phyloP scores from a whole-genome alignment of 2,113 vertebrate species.

The Illadopsis cleaveri region DNA sequence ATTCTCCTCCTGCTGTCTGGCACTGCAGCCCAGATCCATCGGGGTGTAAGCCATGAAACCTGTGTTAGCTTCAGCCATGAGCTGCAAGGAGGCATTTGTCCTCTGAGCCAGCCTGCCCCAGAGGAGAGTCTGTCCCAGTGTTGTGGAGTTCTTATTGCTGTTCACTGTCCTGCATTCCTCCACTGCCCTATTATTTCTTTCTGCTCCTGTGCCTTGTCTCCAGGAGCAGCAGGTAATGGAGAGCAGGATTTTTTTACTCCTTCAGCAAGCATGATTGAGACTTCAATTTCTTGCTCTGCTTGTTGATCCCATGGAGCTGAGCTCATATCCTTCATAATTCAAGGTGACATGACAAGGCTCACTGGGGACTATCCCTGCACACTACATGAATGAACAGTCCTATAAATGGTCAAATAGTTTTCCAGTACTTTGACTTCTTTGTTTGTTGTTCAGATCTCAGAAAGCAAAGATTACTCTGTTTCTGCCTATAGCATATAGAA shows the following conservation, averaged over 20 bases:
- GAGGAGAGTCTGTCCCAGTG: not conserved
- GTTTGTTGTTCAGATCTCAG: not conserved
- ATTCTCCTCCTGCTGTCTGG: not conserved
- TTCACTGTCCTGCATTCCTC: not conserved
- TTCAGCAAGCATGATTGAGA: conserved; percentile 1
- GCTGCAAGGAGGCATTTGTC: not conserved
- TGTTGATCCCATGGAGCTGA: not conserved
- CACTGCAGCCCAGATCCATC: not conserved
- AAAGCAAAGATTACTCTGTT: not conserved
- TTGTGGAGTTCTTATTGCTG: not conserved
- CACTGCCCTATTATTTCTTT: not conserved
- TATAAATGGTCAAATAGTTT: conserved; percentile 2
- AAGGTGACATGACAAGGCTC: not conserved
- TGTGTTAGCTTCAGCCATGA: not conserved
- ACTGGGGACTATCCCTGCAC: not conserved
- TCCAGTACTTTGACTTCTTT: not conserved
- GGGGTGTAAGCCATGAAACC: not conserved
- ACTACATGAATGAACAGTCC: not conserved
- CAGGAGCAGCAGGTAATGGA: not conserved
- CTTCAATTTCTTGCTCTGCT: conserved; percentile 22
- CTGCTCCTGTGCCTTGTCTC: not conserved
- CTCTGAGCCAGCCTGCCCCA: not conserved
- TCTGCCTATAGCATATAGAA: not conserved
- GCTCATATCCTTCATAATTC: conserved; percentile 31
- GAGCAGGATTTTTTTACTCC: not conserved